phyloP scores from a whole-genome alignment of 2,888 invertebrate genomes.

The Colostygia pectinataria region DNA sequence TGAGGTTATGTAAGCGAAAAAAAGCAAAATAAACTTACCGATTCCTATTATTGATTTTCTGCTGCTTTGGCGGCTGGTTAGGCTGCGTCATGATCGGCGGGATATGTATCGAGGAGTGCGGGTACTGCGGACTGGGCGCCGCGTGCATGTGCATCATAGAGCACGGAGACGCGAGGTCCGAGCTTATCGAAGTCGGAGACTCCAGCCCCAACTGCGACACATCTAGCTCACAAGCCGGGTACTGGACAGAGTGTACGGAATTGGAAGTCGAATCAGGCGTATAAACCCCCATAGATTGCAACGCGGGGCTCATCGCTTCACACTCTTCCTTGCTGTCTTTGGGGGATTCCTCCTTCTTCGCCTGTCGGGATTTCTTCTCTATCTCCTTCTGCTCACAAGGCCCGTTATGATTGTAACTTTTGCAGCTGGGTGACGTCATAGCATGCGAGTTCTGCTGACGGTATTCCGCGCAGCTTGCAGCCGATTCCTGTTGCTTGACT shows the following conservation, averaged over 20 bases:
- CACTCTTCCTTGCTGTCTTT: slow-evolving; percentile 74
- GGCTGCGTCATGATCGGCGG: slow-evolving; percentile 79
- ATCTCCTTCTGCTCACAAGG: slow-evolving; percentile 73
- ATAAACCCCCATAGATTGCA: slow-evolving; percentile 93
- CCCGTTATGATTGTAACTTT: slow-evolving; percentile 62
- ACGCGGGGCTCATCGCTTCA: slow-evolving; percentile 80
- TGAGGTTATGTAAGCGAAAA: not conserved
- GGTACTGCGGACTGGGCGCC: slow-evolving; percentile 82
- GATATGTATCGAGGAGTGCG: slow-evolving; percentile 77
- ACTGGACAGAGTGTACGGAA: slow-evolving; percentile 90
- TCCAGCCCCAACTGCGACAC: slow-evolving; percentile 93
- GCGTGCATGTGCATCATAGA: slow-evolving; percentile 85
- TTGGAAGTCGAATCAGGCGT: slow-evolving; percentile 93
- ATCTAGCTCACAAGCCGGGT: slow-evolving; percentile 91
- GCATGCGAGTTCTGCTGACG: slow-evolving; percentile 69
- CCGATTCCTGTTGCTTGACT: slow-evolving; percentile 64
- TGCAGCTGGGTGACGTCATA: slow-evolving; percentile 66
- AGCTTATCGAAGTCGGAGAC: slow-evolving; percentile 94
- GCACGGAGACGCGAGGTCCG: slow-evolving; percentile 92
- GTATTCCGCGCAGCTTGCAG: slow-evolving; percentile 66
- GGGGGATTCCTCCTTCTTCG: slow-evolving; percentile 71
- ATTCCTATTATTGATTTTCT: slow-evolving; percentile 75
- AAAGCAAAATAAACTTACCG: slow-evolving; percentile 51
- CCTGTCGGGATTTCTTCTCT: slow-evolving; percentile 70
- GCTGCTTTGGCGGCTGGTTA: slow-evolving; percentile 75